These are phyloP conservation scores for Datnioides undecimradiatus DNA, from an alignment of 2,113 vertebrate species.

Conservation along the genomic window DNA sequence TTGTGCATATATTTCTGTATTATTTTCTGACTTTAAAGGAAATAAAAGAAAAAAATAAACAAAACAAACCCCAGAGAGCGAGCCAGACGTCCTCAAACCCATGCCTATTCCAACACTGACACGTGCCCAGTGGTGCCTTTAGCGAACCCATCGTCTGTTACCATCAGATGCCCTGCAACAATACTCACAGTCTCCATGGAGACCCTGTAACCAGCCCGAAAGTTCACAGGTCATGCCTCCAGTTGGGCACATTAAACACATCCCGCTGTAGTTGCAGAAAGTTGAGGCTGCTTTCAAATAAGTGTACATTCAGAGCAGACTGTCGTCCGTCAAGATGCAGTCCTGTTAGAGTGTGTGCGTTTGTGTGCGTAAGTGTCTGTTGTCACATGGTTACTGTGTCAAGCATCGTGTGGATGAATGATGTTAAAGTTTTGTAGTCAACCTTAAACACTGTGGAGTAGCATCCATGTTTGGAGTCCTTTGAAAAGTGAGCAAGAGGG, in stretches of 20 bases:
- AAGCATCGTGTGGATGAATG: slow-evolving; percentile 55
- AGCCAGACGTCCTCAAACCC: slow-evolving; percentile 72
- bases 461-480: slow-evolving; percentile 80
- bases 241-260: slow-evolving; percentile 52
- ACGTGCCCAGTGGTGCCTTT: slow-evolving; percentile 68
- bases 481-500: too few relatives aligned
- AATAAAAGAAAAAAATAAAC: slow-evolving; percentile 58
- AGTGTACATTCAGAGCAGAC: slow-evolving; percentile 82
- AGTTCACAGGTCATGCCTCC: slow-evolving; percentile 64
- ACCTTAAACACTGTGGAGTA: slow-evolving; percentile 77
- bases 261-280: slow-evolving; percentile 62
- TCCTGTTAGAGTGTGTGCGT: slow-evolving; percentile 67
- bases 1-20: slow-evolving; percentile 83
- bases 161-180: slow-evolving; percentile 47
- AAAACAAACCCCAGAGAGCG: slow-evolving; percentile 62
- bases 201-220: slow-evolving; percentile 39
- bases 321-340: slow-evolving; percentile 69
- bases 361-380: slow-evolving; percentile 25
- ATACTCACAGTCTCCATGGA: slow-evolving; percentile 49
- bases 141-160: slow-evolving; percentile 37
- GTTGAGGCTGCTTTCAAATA: slow-evolving; percentile 71
- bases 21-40: slow-evolving; percentile 75
- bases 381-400: slow-evolving; percentile 61
- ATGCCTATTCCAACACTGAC: slow-evolving; percentile 52
- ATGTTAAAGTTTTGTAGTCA: slow-evolving; percentile 68